These are phyloP conservation scores for Caloenas nicobarica DNA, from an alignment of 2,113 vertebrate species.

Conservation along the genomic window DNA sequence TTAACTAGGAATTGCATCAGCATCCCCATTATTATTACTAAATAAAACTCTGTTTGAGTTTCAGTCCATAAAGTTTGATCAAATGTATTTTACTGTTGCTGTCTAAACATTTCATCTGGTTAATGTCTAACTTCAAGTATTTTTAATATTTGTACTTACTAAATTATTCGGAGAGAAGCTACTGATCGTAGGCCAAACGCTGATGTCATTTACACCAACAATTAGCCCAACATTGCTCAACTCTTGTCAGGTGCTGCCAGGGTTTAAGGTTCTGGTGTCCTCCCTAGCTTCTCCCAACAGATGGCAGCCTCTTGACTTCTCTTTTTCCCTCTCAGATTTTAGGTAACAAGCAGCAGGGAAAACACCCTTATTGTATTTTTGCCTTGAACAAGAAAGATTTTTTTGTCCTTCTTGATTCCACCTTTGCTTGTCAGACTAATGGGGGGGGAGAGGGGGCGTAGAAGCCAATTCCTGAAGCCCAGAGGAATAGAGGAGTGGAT, in stretches of 20 bases:
- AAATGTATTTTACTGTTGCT: slow-evolving; percentile 59
- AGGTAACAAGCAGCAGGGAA: background rate
- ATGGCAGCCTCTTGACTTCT: slow-evolving; percentile 70
- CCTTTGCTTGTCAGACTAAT: slow-evolving; percentile 38
- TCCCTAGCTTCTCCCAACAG: slow-evolving; percentile 65
- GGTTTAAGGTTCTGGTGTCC: background rate
- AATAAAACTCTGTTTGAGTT: slow-evolving; percentile 65
- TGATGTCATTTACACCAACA: slow-evolving; percentile 61
- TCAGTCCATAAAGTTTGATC: slow-evolving; percentile 59
- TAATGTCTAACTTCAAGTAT: slow-evolving; percentile 66
- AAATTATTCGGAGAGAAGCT: slow-evolving; percentile 54
- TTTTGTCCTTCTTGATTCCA: slow-evolving; percentile 30
- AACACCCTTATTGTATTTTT: background rate
- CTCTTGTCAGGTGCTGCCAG: background rate
- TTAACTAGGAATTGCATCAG: slow-evolving; percentile 43
- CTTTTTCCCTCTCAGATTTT: slow-evolving; percentile 2
- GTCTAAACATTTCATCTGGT: slow-evolving; percentile 64
- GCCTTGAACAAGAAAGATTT: slow-evolving; percentile 23
- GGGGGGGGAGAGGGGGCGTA: background rate
- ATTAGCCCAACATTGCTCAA: slow-evolving; percentile 40
- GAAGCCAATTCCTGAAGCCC: background rate
- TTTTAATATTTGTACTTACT: slow-evolving; percentile 70
- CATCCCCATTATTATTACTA: slow-evolving; percentile 52
- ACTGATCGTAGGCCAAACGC: slow-evolving; percentile 53
- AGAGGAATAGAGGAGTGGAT: background rate